phyloP scores from a whole-genome alignment of 2,888 invertebrate species.

The Bimastos eiseni region DNA sequence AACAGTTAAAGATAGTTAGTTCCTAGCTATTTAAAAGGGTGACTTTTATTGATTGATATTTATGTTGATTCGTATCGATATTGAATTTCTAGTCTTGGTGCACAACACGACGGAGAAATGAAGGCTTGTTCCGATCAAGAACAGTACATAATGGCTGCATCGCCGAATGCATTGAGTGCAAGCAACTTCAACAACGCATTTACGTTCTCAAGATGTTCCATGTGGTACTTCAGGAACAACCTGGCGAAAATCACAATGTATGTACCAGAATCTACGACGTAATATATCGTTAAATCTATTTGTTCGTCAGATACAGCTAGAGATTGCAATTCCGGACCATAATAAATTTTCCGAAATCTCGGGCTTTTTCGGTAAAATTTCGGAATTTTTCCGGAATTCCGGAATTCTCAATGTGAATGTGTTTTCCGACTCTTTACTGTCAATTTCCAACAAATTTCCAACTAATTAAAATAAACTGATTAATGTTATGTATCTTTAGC shows the following conservation, averaged over 20 bases:
- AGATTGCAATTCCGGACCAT: too few relatives aligned
- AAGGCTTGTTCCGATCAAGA: slow-evolving; percentile 42
- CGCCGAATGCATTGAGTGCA: slow-evolving; percentile 41
- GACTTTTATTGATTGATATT: neutral
- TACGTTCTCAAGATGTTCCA: slow-evolving; percentile 48
- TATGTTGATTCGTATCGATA: neutral
- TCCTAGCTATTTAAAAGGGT: neutral
- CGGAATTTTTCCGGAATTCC: too few relatives aligned
- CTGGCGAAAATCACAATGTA: slow-evolving; percentile 36
- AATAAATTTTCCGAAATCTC: too few relatives aligned
- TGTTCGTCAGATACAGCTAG: too few relatives aligned
- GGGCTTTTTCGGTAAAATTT: too few relatives aligned
- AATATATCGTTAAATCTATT: neutral
- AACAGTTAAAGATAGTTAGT: too few relatives aligned
- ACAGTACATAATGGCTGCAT: slow-evolving; percentile 48
- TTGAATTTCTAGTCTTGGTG: slow-evolving; percentile 44
- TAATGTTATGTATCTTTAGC: too few relatives aligned
- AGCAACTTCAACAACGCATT: slow-evolving; percentile 42
- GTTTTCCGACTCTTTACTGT: too few relatives aligned
- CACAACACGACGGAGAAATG: slow-evolving; percentile 46
- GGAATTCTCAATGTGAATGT: too few relatives aligned
- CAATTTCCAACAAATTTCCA: too few relatives aligned
- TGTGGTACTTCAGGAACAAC: slow-evolving; percentile 30
- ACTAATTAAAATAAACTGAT: too few relatives aligned
- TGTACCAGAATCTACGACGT: neutral